These are phyloP conservation scores for Choloepus hoffmanni DNA, from an alignment of 2,113 vertebrate genomes.

Conservation along the genomic window DNA sequence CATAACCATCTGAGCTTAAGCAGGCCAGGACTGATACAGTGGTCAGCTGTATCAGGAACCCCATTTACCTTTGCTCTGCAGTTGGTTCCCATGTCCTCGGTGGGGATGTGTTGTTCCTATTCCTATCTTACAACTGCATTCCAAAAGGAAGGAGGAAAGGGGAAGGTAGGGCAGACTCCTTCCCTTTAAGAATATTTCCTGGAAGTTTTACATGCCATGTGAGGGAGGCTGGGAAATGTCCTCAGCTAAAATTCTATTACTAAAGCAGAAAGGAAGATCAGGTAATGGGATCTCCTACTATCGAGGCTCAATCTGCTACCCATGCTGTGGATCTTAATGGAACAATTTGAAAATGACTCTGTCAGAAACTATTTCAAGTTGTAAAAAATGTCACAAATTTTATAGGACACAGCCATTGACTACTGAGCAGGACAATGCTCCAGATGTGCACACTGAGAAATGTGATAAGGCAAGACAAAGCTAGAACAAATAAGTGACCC, in stretches of 20 bases:
- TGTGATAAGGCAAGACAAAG: neutral
- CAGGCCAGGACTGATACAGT: fast-evolving
- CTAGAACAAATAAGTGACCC: neutral
- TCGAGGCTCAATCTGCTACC: neutral
- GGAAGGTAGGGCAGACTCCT: too few species aligned
- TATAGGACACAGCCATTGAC: constrained; percentile 41
- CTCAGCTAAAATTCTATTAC: neutral
- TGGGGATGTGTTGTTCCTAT: neutral
- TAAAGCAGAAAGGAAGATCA: neutral
- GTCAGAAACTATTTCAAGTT: constrained; percentile 42
- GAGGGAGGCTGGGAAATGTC: neutral
- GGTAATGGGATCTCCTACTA: neutral
- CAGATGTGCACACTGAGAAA: neutral
- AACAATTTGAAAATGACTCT: constrained; percentile 56
- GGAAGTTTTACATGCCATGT: neutral
- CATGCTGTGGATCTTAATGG: neutral
- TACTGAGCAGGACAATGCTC: neutral
- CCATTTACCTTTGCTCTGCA: neutral
- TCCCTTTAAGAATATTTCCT: neutral
- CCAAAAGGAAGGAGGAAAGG: neutral
- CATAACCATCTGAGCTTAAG: neutral
- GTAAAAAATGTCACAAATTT: constrained; percentile 53
- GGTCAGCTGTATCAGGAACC: neutral
- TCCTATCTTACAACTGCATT: neutral
- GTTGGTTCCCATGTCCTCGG: neutral